Base-by-base conservation (phyloP, 2,113 vertebrate species). In the Malurus alboscapulatus region DNA sequence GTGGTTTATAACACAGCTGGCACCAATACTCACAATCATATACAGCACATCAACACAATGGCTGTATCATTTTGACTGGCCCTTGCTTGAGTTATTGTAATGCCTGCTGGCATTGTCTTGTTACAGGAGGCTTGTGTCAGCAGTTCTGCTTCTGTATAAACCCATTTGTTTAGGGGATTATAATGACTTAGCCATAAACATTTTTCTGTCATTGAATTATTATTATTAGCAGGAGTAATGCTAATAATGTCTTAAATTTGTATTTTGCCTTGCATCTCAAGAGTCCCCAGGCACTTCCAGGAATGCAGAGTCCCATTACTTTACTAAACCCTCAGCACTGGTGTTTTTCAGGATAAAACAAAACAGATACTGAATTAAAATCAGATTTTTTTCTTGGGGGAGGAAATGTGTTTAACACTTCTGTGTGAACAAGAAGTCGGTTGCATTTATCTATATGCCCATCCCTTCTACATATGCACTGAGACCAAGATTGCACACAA, bases 81-180 rank as follows among this genome's bases (percentile, higher is more conserved):
- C 81, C 82, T 91, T 94, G 84, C 71, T 65, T 96, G 96, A 97
- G 73, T 96, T 80, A 87, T 45, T 59, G 77, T 66, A 93, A 84
- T 48, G 34, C 34, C 47, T 91, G n/a, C 40, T 96, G 69, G 62
- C 67, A 54, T 62, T 82, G 42, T 89, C 73, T 95, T 91, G 45
- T 95, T 92, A 61, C 40, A 63, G 53, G 71, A 88, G 15, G 62
- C 53, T 91, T 91, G 34, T 83, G 77, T 96, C 84, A 96, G 93
- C 91, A 87, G 36, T 96, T 97, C 90, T 88, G 48, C 85, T 90
- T 84, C 59, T 88, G 38, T 48, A 81, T 93, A 87, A 73, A 63
- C 14, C 58, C 65, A 72, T 96, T 97, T 95, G 54, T 93, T 96
- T 74, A 55, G 51, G 4, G 4, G 29, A 57, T 90, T 93, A 53